Percentiles rank a stretch among this genome's conserved stretches.
Conservation (phyloP, 1,140 invertebrate genomes). For the Micrasema minimum region DNA sequence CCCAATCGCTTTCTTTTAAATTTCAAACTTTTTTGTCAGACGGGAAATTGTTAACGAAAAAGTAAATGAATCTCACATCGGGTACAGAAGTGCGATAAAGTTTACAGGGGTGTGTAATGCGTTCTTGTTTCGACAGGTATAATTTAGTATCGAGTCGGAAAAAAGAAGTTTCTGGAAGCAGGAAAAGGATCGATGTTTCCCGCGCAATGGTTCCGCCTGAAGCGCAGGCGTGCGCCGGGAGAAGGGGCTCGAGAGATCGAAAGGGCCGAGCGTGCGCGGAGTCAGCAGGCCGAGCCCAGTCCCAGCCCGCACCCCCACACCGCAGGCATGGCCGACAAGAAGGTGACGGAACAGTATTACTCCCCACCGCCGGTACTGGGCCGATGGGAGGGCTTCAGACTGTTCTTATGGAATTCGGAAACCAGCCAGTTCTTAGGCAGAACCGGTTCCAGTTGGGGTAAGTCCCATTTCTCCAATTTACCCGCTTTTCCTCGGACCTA, state of each 20-base stretch:
- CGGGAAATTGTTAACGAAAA: neutral
- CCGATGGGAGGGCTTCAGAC: slow-evolving; percentile 85
- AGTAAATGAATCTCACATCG: neutral
- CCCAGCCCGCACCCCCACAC: slow-evolving; percentile 56
- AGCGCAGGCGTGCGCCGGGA: slow-evolving; percentile 18
- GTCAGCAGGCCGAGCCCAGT: slow-evolving; percentile 51
- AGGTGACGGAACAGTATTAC: slow-evolving; percentile 80
- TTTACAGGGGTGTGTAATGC: too few relatives aligned
- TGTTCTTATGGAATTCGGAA: slow-evolving; percentile 89
- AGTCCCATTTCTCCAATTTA: slow-evolving; percentile 64
- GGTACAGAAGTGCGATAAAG: neutral
- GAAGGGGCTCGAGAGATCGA: slow-evolving; percentile 55
- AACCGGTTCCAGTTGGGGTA: slow-evolving; percentile 90
- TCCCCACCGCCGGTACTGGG: slow-evolving; percentile 80
- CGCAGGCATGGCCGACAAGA: slow-evolving; percentile 77
- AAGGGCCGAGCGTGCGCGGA: slow-evolving; percentile 63
- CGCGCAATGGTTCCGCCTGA: neutral
- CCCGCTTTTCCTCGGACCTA: slow-evolving; percentile 42
- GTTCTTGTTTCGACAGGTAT: too few relatives aligned
- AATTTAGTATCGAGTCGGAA: neutral
- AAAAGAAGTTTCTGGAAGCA: neutral
- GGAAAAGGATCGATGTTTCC: neutral
- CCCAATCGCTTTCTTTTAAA: slow-evolving; percentile 8
- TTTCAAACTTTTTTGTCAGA: neutral
- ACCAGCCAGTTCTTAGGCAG: slow-evolving; percentile 88